These are phyloP conservation scores for Papilio elwesi DNA, from an alignment of 2,888 invertebrate genomes.

Conservation along the genomic window DNA sequence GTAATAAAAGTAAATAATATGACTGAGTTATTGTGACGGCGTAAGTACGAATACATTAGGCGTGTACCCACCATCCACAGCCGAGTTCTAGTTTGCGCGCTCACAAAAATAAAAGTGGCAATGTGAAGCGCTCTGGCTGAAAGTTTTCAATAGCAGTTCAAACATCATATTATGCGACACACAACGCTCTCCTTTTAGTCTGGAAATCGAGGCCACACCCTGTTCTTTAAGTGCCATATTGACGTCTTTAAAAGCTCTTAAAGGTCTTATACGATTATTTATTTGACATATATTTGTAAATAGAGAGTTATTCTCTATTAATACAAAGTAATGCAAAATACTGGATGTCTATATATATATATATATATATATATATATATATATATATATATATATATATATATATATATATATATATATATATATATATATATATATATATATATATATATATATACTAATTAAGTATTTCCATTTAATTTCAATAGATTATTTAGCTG, in stretches of 20 bases:
- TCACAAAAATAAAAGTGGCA: slow-evolving; percentile 37
- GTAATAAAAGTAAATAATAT: background rate
- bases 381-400: too few relatives aligned
- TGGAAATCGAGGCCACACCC: slow-evolving; percentile 49
- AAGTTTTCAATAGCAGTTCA: slow-evolving; percentile 82
- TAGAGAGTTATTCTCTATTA: too few relatives aligned
- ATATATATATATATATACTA: too few relatives aligned
- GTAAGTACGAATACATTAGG: background rate
- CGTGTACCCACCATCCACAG: background rate
- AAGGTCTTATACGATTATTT: background rate
- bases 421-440: too few relatives aligned
- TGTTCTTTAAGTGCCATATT: slow-evolving; percentile 39
- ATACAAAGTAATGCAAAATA: too few relatives aligned
- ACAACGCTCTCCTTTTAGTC: slow-evolving; percentile 77
- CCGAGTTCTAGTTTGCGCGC: slow-evolving; percentile 27
- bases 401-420: too few relatives aligned
- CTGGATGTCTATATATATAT: too few relatives aligned
- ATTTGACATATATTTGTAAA: background rate
- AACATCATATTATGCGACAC: slow-evolving; percentile 78
- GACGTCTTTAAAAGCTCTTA: slow-evolving; percentile 28
- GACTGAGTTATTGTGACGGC: background rate
- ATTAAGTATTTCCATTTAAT: too few relatives aligned
- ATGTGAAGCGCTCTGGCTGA: slow-evolving; percentile 48
- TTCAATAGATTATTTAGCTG: too few relatives aligned
- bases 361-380: too few relatives aligned